phyloP scores from a whole-genome alignment of 1,140 invertebrate species.

The Cepaea nemoralis region DNA sequence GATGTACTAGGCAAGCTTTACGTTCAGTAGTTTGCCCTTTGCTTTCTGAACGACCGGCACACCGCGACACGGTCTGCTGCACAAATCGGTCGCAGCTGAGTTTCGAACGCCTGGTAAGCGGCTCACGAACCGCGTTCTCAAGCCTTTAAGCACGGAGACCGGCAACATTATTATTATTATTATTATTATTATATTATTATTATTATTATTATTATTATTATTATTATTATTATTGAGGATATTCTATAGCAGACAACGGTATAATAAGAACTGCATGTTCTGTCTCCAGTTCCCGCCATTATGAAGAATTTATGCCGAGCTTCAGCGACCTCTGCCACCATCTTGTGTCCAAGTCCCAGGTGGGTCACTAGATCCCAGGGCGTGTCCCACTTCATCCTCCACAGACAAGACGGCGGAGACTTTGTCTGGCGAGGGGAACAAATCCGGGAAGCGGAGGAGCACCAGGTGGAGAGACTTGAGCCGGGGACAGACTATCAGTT shows the following conservation, averaged over 20 bases:
- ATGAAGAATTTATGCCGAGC: slow-evolving; percentile 59
- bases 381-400: slow-evolving; percentile 61
- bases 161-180: background rate
- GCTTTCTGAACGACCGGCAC: too few relatives aligned
- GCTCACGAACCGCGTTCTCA: background rate
- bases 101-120: too few relatives aligned
- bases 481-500: slow-evolving; percentile 65
- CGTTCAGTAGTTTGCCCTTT: too few relatives aligned
- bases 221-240: too few relatives aligned
- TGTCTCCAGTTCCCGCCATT: slow-evolving; percentile 63
- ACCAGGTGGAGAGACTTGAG: slow-evolving; percentile 62
- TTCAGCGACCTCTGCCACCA: slow-evolving; percentile 61
- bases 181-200: background rate
- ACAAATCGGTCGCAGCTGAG: too few relatives aligned
- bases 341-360: slow-evolving; percentile 63
- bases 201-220: background rate
- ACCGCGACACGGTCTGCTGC: too few relatives aligned
- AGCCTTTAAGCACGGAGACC: too few relatives aligned
- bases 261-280: background rate
- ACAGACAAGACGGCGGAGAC: slow-evolving; percentile 51
- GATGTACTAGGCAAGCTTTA: too few relatives aligned
- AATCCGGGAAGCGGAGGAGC: slow-evolving; percentile 60
- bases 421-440: slow-evolving; percentile 59
- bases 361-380: slow-evolving; percentile 58
- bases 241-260: too few relatives aligned